Conservation (phyloP, 2,113 vertebrate species). For the Pardalotus punctatus region DNA sequence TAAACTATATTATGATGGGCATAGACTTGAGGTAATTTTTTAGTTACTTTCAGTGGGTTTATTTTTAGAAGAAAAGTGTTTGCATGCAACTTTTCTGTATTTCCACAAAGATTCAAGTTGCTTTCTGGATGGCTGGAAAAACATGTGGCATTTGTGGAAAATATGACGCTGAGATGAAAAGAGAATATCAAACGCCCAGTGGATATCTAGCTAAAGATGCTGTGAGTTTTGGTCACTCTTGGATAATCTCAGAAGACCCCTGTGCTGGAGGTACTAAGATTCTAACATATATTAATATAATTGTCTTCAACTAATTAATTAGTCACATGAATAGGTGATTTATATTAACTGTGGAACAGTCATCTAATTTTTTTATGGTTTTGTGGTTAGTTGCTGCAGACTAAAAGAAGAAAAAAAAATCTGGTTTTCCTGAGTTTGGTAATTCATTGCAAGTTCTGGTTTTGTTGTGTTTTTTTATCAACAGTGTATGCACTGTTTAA, state of each 20-base stretch:
- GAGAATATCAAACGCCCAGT: constrained; percentile 75
- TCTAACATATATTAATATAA: background rate
- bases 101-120: constrained; percentile 71
- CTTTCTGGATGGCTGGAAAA: constrained; percentile 81
- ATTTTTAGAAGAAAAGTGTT: background rate
- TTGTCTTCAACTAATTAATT: background rate
- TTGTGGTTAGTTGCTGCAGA: background rate
- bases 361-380: background rate
- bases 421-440: background rate
- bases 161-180: constrained; percentile 74
- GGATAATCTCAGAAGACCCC: constrained; percentile 74
- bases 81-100: background rate
- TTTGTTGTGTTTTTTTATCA: background rate
- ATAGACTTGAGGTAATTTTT: constrained; percentile 20
- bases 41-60: background rate
- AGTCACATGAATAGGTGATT: background rate
- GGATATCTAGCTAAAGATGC: constrained; percentile 64
- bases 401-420: background rate
- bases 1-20: constrained; percentile 48
- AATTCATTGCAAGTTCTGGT: background rate
- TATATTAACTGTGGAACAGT: background rate
- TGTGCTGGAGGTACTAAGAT: constrained; percentile 65
- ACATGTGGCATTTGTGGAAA: constrained; percentile 82
- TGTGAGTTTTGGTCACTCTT: constrained; percentile 77
- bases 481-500: background rate